phyloP scores from a whole-genome alignment of 2,888 invertebrate species.

The Oscheius onirici region DNA sequence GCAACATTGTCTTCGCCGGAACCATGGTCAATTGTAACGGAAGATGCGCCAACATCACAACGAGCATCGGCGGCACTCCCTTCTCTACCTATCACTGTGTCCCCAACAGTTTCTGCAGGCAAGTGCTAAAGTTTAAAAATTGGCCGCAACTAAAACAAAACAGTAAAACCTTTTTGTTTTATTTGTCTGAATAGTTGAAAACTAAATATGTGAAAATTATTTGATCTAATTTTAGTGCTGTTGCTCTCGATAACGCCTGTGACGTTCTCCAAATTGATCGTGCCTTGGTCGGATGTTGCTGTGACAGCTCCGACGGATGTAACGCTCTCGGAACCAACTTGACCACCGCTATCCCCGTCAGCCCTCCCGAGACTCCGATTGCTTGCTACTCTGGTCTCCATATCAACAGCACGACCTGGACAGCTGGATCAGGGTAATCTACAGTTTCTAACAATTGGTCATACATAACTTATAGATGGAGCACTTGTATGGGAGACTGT shows the following conservation, averaged over 20 bases:
- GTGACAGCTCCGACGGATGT: conserved; percentile 42
- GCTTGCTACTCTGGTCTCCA: conserved; percentile 53
- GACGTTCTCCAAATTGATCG: conserved; percentile 38
- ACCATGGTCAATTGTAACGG: conserved; percentile 46
- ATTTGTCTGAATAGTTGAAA: too few relatives aligned
- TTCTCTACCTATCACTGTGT: conserved; percentile 50
- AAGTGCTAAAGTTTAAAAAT: too few relatives aligned
- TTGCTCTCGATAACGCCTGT: conserved; percentile 47
- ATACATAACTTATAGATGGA: conserved; percentile 34
- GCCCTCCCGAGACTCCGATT: conserved; percentile 41
- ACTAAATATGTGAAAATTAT: background rate
- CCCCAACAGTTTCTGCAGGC: conserved; percentile 44
- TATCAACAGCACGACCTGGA: conserved; percentile 28
- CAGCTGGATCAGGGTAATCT: conserved; percentile 39
- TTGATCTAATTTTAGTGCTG: conserved; percentile 18
- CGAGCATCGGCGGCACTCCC: conserved; percentile 28
- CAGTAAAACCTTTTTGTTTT: too few relatives aligned
- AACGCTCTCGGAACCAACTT: conserved; percentile 37
- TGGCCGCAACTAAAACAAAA: too few relatives aligned
- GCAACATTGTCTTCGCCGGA: conserved; percentile 30
- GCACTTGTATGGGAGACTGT: conserved; percentile 52
- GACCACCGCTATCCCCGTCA: conserved; percentile 37
- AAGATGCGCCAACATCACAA: conserved; percentile 41
- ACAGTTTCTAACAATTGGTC: background rate
- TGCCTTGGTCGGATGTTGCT: conserved; percentile 41